Base-by-base conservation (phyloP, 2,797 vertebrate genomes). In the Sebastes wilsoni region DNA sequence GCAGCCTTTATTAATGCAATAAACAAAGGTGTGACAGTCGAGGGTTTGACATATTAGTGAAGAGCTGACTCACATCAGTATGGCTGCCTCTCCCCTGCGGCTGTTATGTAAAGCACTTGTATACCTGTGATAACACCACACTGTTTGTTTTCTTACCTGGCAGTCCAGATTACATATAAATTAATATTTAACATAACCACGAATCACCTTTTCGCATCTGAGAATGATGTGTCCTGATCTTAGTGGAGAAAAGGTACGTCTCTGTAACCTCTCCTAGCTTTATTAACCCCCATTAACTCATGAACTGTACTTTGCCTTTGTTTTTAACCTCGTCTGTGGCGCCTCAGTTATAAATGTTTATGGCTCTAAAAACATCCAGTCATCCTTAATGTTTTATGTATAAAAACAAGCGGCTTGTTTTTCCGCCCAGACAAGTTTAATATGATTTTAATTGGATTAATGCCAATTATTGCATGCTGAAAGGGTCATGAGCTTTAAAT, bases 1-100 rank as follows among this genome's bases (percentile, higher is more conserved):
- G 11, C 25, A 59, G 9, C 12, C 8, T 89, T 89, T 89, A 84
- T 89, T 86, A 68, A 67, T 64, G 49, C 55, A 75, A 54, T 86
- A 71, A 85, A 87, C 36, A 34, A 66, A 80, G 77, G 80, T 80
- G 71, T 75, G 77, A 80, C 30, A 14, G 64, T 75, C 72, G 34
- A 79, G 36, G 69, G 25, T 70, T 79, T 68, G 65, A 72, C 36
- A 8, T 30, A 28, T 84, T 81, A 74, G 78, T 77, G 2, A 66
- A 71, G 75, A 55, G 36, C 79, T 55, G 36, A 75, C 30, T 46
- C 55, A 6, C 59, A 10, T 64, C 67, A 62, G 52, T 34, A 16
- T 23, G 20, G 2, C 32, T 27, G 18, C 25, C 36, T 81, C 12
- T 25, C 18, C 18, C 18, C 42, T 52, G 8, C 13, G 4, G 20